Conservation (phyloP, 2,888 invertebrate species). For the Rotaria socialis region DNA sequence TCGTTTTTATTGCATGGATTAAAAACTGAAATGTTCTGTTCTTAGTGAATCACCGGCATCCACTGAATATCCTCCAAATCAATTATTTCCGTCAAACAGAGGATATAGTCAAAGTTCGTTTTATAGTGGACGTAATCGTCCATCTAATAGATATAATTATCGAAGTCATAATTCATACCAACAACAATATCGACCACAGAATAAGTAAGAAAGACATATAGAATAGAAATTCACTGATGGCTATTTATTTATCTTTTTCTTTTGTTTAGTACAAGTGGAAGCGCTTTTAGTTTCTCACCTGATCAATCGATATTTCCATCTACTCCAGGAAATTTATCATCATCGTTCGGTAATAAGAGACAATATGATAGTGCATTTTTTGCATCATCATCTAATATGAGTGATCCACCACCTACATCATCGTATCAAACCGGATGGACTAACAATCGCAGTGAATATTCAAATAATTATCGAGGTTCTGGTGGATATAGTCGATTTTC, state of each 20-base stretch:
- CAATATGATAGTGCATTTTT: not conserved
- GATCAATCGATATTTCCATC: not conserved
- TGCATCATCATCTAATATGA: not conserved
- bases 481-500: not conserved
- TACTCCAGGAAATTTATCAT: not conserved
- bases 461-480: not conserved
- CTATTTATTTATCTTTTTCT: not conserved
- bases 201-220: not conserved
- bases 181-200: not conserved
- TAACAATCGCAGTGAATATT: not conserved
- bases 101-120: not conserved
- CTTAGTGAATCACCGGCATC: not conserved
- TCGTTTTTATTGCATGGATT: not conserved
- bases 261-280: not conserved
- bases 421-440: not conserved
- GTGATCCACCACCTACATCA: not conserved
- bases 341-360: not conserved
- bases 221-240: not conserved
- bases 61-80: not conserved
- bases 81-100: conserved; percentile 8
- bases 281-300: not conserved
- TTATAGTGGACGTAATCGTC: not conserved
- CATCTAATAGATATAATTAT: not conserved
- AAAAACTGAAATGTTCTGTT: not conserved
- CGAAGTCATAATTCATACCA: not conserved